A percentile compares a stretch with the other conserved stretches of the same genome.
Evolutionary conservation across 2,888 invertebrate species (phyloP).

Genomic region (Napeogenes inachia): DNA sequence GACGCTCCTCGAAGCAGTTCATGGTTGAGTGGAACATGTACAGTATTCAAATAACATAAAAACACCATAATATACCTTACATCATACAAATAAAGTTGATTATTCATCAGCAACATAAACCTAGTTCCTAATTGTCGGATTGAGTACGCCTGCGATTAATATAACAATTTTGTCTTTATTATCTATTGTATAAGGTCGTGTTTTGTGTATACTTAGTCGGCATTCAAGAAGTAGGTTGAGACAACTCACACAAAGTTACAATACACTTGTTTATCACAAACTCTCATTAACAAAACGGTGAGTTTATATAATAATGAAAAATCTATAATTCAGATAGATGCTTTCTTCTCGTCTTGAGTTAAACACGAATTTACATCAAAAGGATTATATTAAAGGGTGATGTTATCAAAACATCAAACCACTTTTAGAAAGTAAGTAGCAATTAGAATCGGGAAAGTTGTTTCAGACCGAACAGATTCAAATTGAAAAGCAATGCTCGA

Average conservation of each 20-base stretch:
- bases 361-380: too few species aligned
- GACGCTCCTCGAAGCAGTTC: constrained; percentile 75
- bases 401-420: constrained; percentile 25
- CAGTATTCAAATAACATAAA: constrained; percentile 45
- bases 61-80: constrained; percentile 43
- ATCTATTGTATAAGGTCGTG: constrained; percentile 52
- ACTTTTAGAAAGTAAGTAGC: constrained; percentile 33
- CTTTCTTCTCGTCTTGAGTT: too few species aligned
- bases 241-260: constrained; percentile 67
- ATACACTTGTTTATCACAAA: constrained; percentile 67
- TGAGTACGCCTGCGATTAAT: constrained; percentile 57
- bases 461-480: constrained; percentile 34
- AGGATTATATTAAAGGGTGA: constrained; percentile 17
- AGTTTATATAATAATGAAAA: neutral
- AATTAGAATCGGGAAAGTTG: constrained; percentile 36
- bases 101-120: constrained; percentile 47
- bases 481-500: constrained; percentile 37
- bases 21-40: constrained; percentile 74
- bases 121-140: constrained; percentile 70
- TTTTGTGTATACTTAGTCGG: constrained; percentile 52
- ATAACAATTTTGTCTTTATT: constrained; percentile 60
- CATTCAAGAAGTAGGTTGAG: constrained; percentile 75
- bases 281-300: constrained; percentile 51
- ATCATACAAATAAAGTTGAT: constrained; percentile 46
- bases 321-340: too few species aligned